Evolutionary conservation across 2,113 vertebrate genomes (phyloP).

Genomic region (Callionymus lyra): DNA sequence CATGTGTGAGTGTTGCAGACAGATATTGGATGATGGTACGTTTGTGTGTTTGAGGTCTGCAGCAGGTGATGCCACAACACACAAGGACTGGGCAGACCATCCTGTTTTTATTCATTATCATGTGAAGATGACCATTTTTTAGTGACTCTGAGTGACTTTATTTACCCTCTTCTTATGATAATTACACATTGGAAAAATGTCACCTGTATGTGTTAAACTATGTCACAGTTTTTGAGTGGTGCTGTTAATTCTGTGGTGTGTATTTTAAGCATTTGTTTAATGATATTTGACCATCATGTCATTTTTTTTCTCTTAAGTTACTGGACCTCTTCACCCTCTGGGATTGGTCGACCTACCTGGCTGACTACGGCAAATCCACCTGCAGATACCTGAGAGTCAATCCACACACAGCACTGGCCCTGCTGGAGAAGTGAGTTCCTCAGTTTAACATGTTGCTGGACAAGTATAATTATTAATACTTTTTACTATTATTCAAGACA

Average conservation of each 20-base stretch:
- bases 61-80: constrained; percentile 48
- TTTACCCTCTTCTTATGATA: too few relatives aligned
- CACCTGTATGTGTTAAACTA: too few relatives aligned
- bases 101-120: not conserved
- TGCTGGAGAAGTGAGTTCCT: constrained; percentile 87
- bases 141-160: too few relatives aligned
- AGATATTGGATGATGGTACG: constrained; percentile 8
- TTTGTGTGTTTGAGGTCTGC: constrained; percentile 29
- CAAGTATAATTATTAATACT: too few relatives aligned
- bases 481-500: too few relatives aligned
- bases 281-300: not conserved
- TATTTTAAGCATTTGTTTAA: too few relatives aligned
- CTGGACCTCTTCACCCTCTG: constrained; percentile 94
- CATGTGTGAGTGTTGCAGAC: constrained; percentile 17
- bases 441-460: too few relatives aligned
- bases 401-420: constrained; percentile 78
- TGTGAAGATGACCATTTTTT: too few relatives aligned
- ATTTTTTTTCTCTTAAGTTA: constrained; percentile 58
- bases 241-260: too few relatives aligned
- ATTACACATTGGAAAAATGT: too few relatives aligned
- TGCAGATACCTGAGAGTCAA: constrained; percentile 93
- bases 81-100: constrained; percentile 17
- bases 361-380: constrained; percentile 84
- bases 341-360: constrained; percentile 95
- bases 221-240: too few relatives aligned